Evolutionary conservation across 2,113 vertebrate genomes (phyloP).

Genomic region (Galbula dea): DNA sequence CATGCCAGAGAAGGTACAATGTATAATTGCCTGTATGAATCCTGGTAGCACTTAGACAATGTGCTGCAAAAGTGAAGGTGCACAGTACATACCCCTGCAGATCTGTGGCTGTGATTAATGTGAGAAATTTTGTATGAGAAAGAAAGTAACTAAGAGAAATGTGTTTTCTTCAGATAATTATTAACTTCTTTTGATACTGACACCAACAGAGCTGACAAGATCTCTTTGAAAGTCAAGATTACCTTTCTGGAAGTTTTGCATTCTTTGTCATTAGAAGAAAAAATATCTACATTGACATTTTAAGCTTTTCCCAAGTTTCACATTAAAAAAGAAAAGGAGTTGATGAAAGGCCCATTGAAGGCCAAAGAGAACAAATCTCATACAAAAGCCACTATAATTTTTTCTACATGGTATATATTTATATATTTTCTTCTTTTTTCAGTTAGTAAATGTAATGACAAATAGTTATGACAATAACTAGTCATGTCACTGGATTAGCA

Average conservation of each 20-base stretch:
- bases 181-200: constrained; percentile 54
- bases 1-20: constrained; percentile 39
- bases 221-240: constrained; percentile 46
- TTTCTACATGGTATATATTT: neutral
- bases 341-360: neutral
- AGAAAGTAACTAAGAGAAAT: constrained; percentile 41
- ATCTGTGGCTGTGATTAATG: constrained; percentile 48
- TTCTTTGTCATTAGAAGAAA: constrained; percentile 33
- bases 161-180: constrained; percentile 53
- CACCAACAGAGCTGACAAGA: constrained; percentile 55
- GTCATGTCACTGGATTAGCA: neutral
- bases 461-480: neutral
- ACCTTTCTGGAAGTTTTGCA: neutral
- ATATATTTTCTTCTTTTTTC: neutral
- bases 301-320: neutral
- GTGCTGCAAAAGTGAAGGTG: constrained; percentile 54
- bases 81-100: constrained; percentile 8
- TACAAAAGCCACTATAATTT: neutral
- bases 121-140: constrained; percentile 35
- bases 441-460: neutral
- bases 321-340: neutral
- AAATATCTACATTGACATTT: constrained; percentile 11
- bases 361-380: neutral
- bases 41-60: constrained; percentile 64
- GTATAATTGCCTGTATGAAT: constrained; percentile 60